Evolutionary conservation across 2,113 vertebrate genomes (phyloP).

Genomic region (Tragulus kanchil): DNA sequence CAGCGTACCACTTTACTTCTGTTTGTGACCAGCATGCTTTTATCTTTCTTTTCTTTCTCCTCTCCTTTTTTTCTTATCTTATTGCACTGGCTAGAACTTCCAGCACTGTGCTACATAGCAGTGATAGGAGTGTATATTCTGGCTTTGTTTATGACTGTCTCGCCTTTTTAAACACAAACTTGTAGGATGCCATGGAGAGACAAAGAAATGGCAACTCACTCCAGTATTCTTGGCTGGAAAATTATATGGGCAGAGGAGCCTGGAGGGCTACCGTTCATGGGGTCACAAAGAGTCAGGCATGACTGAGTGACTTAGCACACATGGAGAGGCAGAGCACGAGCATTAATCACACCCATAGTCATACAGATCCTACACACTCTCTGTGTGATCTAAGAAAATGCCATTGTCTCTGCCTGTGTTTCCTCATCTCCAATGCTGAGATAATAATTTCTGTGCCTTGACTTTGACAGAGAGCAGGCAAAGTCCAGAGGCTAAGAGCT

Average conservation of each 20-base stretch:
- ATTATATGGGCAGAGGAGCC: no score
- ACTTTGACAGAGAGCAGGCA: background rate
- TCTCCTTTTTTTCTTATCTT: background rate
- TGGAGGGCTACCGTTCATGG: no score
- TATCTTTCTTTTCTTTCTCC: background rate
- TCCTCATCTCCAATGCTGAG: background rate
- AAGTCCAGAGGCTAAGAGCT: background rate
- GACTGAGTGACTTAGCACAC: no score
- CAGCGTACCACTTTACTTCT: background rate
- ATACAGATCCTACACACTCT: background rate
- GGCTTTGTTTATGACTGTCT: background rate
- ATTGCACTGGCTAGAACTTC: background rate
- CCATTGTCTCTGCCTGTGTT: background rate
- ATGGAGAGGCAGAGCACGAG: background rate
- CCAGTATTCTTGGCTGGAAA: no score
- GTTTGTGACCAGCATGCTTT: background rate
- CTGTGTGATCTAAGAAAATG: background rate
- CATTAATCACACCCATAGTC: background rate
- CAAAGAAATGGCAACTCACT: no score
- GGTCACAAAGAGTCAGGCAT: no score
- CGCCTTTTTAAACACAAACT: constrained; percentile 11
- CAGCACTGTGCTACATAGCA: background rate
- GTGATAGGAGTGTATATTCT: background rate
- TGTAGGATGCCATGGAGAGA: background rate
- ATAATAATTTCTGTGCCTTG: background rate